Conservation (phyloP, 2,888 invertebrate genomes). For the Furcula furcula region DNA sequence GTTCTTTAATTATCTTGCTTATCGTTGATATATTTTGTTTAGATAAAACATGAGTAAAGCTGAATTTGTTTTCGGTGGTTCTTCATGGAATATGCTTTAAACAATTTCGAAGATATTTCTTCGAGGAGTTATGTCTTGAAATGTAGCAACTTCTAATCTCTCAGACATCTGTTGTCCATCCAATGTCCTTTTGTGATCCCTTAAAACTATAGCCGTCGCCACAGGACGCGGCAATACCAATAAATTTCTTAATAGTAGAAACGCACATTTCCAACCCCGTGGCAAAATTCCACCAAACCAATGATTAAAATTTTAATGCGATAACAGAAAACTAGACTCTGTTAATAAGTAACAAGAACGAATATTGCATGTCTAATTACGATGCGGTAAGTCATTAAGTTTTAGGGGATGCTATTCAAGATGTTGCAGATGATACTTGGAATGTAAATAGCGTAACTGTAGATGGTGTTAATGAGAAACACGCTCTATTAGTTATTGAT, state of each 20-base stretch:
- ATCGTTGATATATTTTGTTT: too few species aligned
- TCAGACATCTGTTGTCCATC: constrained; percentile 40
- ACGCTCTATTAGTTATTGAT: constrained; percentile 11
- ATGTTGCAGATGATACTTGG: constrained; percentile 57
- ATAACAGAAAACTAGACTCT: constrained; percentile 39
- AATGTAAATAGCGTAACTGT: constrained; percentile 36
- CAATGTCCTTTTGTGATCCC: constrained; percentile 28
- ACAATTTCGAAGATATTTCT: not conserved
- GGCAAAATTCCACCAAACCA: constrained; percentile 67
- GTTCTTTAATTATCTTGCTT: too few species aligned
- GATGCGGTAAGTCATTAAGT: constrained; percentile 64
- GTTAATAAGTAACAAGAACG: constrained; percentile 26
- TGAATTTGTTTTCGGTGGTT: too few species aligned
- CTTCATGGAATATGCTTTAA: not conserved
- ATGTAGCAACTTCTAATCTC: constrained; percentile 13
- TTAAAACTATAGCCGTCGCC: constrained; percentile 35
- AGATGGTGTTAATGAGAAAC: constrained; percentile 17
- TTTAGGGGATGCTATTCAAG: constrained; percentile 73
- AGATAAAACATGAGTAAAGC: too few species aligned
- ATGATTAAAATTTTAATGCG: constrained; percentile 37
- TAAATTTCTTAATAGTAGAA: constrained; percentile 74
- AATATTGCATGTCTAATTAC: constrained; percentile 46
- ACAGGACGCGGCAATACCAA: constrained; percentile 45
- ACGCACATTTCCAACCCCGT: constrained; percentile 67
- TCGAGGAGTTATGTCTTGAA: too few species aligned